Evolutionary conservation across 2,113 vertebrate species (phyloP).

Genomic region (Formicarius rufipectus): DNA sequence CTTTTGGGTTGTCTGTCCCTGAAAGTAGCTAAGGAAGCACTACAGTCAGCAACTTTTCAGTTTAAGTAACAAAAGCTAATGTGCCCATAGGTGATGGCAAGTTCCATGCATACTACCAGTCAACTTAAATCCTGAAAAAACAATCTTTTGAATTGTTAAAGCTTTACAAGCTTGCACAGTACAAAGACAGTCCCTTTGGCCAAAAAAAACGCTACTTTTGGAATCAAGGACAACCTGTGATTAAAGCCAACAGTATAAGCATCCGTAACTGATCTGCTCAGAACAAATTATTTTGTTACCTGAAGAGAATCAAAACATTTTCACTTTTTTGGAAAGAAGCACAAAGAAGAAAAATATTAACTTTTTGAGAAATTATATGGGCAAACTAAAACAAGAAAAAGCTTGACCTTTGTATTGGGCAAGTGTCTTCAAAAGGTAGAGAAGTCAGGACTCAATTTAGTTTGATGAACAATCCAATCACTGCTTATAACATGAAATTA

Average conservation of each 20-base stretch:
- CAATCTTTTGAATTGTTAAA: background rate
- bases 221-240: background rate
- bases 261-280: conserved; percentile 20
- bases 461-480: background rate
- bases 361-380: background rate
- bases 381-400: background rate
- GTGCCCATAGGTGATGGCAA: background rate
- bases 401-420: background rate
- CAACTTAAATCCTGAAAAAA: background rate
- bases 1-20: background rate
- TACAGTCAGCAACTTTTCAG: background rate
- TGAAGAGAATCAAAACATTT: conserved; percentile 6
- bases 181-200: conserved; percentile 1
- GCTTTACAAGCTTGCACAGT: background rate
- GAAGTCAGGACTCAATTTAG: background rate
- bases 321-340: background rate
- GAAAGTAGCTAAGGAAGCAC: background rate
- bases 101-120: background rate
- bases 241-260: background rate
- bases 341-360: background rate
- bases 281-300: conserved; percentile 62
- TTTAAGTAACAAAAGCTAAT: background rate
- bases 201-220: background rate
- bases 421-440: background rate
- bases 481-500: background rate